These are phyloP conservation scores for Gobius niger DNA, from an alignment of 2,113 vertebrate species.

Conservation along the genomic window DNA sequence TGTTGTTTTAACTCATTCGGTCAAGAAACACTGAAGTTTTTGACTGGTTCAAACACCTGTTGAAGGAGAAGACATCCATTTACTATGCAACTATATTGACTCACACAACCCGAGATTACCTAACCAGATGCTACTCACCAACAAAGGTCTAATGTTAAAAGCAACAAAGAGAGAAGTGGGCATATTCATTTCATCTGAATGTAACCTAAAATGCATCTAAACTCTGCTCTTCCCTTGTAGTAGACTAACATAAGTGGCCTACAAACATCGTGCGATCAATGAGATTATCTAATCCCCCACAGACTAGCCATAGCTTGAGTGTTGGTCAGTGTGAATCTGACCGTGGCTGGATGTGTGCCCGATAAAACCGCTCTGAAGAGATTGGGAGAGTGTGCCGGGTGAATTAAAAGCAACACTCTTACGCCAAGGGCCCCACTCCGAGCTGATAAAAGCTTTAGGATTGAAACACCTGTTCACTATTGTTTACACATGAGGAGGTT, in stretches of 20 bases:
- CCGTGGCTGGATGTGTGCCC: conserved; percentile 28
- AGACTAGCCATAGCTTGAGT: conserved; percentile 22
- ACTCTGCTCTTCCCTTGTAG: conserved; percentile 13
- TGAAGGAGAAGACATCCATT: conserved; percentile 19
- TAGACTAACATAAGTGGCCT: conserved; percentile 10
- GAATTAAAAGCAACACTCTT: conserved; percentile 5
- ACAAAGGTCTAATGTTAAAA: conserved; percentile 39
- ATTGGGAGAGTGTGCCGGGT: conserved; percentile 33
- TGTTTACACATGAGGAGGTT: neutral
- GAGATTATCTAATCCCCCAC: conserved; percentile 49
- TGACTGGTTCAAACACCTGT: conserved; percentile 34
- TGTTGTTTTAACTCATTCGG: no score
- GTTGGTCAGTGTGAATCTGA: conserved; percentile 1
- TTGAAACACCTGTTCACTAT: conserved; percentile 20
- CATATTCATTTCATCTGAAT: conserved; percentile 9
- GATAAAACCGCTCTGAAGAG: conserved; percentile 27
- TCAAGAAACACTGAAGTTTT: conserved; percentile 11
- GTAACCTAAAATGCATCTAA: neutral
- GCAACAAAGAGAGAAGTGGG: conserved; percentile 53
- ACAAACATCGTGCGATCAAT: conserved; percentile 21
- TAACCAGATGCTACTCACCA: conserved; percentile 37
- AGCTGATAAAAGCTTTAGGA: conserved; percentile 40
- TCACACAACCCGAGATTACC: conserved; percentile 15
- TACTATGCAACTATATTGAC: conserved; percentile 21
- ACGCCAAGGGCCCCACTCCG: conserved; percentile 11